These are phyloP conservation scores for Dascillus cervinus DNA, from an alignment of 2,888 invertebrate species.

Conservation along the genomic window DNA sequence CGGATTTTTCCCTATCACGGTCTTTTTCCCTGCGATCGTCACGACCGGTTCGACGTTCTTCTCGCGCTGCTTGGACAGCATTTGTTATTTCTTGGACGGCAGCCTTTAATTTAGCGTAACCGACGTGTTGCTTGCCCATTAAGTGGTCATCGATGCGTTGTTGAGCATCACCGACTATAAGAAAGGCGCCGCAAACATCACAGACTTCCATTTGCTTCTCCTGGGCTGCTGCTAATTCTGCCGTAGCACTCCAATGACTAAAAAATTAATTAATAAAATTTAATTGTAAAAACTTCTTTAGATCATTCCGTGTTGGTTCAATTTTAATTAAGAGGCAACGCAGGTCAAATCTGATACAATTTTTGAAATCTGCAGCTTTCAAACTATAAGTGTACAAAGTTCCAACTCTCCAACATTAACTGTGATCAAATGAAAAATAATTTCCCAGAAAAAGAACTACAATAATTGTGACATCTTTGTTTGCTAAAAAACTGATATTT, in stretches of 20 bases:
- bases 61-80: slow-evolving; percentile 53
- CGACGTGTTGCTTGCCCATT: slow-evolving; percentile 97
- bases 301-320: too few relatives aligned
- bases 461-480: too few relatives aligned
- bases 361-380: too few relatives aligned
- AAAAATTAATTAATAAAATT: slow-evolving; percentile 5
- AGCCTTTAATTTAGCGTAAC: slow-evolving; percentile 66
- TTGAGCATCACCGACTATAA: slow-evolving; percentile 98
- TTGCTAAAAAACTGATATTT: too few relatives aligned
- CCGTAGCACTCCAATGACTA: slow-evolving; percentile 65
- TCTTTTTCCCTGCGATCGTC: slow-evolving; percentile 27
- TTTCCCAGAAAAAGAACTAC: too few relatives aligned
- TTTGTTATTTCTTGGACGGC: slow-evolving; percentile 61
- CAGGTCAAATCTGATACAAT: too few relatives aligned
- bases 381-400: too few relatives aligned
- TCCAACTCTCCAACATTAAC: too few relatives aligned
- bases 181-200: slow-evolving; percentile 94
- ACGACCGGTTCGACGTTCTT: slow-evolving; percentile 35
- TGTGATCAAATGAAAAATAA: too few relatives aligned
- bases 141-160: slow-evolving; percentile 96
- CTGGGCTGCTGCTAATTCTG: slow-evolving; percentile 78
- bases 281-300: too few relatives aligned
- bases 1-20: slow-evolving; percentile 26
- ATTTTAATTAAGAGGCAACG: too few relatives aligned
- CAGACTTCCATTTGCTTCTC: slow-evolving; percentile 99